Percentiles rank a stretch among this genome's conserved stretches.
These are phyloP conservation scores for Phodopus roborovskii DNA, from an alignment of 2,113 vertebrate genomes.

Conservation along the genomic window DNA sequence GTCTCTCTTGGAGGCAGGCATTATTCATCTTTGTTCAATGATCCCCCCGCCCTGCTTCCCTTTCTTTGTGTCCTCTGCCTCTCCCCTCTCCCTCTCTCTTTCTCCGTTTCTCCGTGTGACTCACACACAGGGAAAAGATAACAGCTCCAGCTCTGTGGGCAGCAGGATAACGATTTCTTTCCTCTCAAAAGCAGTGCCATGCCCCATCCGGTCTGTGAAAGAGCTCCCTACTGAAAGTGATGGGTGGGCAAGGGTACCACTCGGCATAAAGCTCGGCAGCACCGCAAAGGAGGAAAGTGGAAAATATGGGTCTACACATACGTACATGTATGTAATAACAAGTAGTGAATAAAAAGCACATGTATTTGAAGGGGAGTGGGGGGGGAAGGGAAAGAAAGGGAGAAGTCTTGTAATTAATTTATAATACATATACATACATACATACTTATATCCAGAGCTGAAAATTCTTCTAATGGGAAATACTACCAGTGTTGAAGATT, in stretches of 20 bases:
- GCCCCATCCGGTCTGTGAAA: rapidly evolving
- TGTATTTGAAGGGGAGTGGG: neutral
- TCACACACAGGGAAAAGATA: neutral
- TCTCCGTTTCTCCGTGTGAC: neutral
- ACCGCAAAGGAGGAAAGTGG: neutral
- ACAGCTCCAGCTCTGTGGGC: neutral
- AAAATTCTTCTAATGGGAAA: neutral
- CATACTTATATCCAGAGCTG: no score
- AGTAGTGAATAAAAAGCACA: no score
- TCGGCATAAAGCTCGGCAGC: no score
- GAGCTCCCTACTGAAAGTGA: rapidly evolving
- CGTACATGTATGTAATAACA: neutral
- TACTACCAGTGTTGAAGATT: no score
- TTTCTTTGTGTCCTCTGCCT: neutral
- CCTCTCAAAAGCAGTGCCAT: neutral
- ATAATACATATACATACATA: neutral
- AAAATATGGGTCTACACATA: neutral
- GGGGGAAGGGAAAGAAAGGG: neutral
- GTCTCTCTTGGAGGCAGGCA: neutral
- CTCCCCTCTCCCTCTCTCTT: neutral
- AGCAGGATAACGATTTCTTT: neutral
- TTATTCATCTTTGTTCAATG: neutral
- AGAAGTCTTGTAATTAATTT: neutral
- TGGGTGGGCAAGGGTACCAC: neutral
- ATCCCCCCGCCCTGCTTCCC: neutral